Conservation (phyloP, 2,888 invertebrate genomes). For the Melinaea menophilus region DNA sequence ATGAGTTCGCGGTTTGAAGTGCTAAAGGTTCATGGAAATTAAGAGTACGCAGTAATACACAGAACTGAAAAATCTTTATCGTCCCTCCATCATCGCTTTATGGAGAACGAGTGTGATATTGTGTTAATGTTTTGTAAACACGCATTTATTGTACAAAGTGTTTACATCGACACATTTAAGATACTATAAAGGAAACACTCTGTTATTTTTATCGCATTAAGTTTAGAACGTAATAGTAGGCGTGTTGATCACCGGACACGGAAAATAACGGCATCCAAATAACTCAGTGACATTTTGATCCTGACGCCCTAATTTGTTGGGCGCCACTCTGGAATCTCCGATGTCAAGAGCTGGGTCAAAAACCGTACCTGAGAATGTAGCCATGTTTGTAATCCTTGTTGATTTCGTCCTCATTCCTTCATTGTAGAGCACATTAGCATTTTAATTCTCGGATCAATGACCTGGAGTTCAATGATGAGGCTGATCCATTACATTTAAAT, state of each 20-base stretch:
- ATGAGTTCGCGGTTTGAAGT: slow-evolving; percentile 14
- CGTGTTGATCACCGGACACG: no score
- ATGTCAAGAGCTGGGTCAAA: slow-evolving; percentile 60
- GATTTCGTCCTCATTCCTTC: slow-evolving; percentile 35
- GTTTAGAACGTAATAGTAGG: slow-evolving; percentile 9
- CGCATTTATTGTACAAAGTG: slow-evolving; percentile 40
- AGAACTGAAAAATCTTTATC: slow-evolving; percentile 21
- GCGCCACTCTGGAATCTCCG: slow-evolving; percentile 49
- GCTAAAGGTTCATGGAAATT: slow-evolving; percentile 3
- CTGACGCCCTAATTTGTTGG: slow-evolving; percentile 57
- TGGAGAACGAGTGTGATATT: slow-evolving; percentile 11
- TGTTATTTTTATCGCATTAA: slow-evolving; percentile 41
- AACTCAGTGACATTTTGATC: slow-evolving; percentile 58
- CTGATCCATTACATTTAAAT: not conserved
- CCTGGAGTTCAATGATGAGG: slow-evolving; percentile 16
- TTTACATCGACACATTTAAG: slow-evolving; percentile 45
- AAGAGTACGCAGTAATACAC: slow-evolving; percentile 11
- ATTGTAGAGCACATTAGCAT: slow-evolving; percentile 31
- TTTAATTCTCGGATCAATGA: slow-evolving; percentile 31
- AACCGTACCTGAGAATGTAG: slow-evolving; percentile 55
- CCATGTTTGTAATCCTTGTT: slow-evolving; percentile 36
- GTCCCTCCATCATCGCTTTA: slow-evolving; percentile 16
- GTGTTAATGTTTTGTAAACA: slow-evolving; percentile 36
- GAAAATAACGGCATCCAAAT: slow-evolving; percentile 41
- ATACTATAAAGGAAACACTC: slow-evolving; percentile 46